Conservation (phyloP, 2,113 vertebrate genomes). For the Taxidea taxus region DNA sequence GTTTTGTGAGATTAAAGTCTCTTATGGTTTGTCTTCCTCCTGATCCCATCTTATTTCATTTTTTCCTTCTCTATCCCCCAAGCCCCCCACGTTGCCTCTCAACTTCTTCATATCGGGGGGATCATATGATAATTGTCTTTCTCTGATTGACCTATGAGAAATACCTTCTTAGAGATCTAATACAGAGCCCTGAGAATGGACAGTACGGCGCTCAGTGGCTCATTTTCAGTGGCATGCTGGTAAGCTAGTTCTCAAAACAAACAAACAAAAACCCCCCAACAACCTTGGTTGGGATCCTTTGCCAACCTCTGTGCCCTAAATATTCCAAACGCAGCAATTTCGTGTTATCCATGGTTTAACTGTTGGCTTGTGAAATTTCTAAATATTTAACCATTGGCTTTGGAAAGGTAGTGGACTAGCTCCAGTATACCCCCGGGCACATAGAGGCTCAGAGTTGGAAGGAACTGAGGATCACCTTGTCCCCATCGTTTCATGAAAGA, state of each 20-base stretch:
- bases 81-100: too few species aligned
- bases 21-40: too few species aligned
- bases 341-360: not conserved
- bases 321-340: not conserved
- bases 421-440: accelerated
- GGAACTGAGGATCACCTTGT: not conserved
- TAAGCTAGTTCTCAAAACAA: not conserved
- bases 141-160: not conserved
- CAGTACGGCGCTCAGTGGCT: not conserved
- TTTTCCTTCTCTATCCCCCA: too few species aligned
- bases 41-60: too few species aligned
- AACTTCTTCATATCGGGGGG: too few species aligned
- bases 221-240: not conserved
- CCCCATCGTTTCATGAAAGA: not conserved
- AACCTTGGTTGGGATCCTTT: not conserved
- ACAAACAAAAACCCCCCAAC: not conserved
- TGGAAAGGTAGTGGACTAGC: not conserved
- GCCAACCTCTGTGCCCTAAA: not conserved
- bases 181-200: too few species aligned
- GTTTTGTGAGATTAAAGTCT: too few species aligned
- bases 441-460: not conserved
- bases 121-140: too few species aligned
- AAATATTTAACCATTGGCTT: not conserved
- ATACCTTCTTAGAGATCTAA: too few species aligned
- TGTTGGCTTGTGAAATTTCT: not conserved